Evolutionary conservation across 1,140 invertebrate species (phyloP).

Genomic region (Drosophila persimilis): DNA sequence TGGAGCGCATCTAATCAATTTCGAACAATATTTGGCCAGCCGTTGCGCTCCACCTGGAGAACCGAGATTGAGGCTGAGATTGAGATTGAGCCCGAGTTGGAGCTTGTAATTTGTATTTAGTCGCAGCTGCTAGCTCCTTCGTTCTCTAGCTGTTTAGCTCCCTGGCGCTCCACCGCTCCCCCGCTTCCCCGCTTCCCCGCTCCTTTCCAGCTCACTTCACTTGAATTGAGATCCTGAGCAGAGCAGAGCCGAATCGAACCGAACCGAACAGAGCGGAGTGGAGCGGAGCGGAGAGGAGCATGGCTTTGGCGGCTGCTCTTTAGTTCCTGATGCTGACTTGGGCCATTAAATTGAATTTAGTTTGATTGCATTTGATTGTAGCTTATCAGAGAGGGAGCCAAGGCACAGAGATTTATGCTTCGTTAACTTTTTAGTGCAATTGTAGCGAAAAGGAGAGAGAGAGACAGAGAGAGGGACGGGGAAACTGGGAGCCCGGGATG

Average conservation of each 20-base stretch:
- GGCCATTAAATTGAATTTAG: slow-evolving; percentile 75
- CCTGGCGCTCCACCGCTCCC: slow-evolving; percentile 27
- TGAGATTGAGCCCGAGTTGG: slow-evolving; percentile 27
- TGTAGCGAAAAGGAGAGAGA: slow-evolving; percentile 18
- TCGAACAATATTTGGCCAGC: slow-evolving; percentile 59
- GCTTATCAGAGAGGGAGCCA: slow-evolving; percentile 64
- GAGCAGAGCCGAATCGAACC: not conserved
- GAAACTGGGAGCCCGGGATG: no score
- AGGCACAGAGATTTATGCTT: slow-evolving; percentile 68
- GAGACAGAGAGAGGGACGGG: not conserved
- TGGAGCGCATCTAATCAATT: slow-evolving; percentile 55
- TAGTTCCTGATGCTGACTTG: slow-evolving; percentile 39
- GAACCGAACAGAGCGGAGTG: not conserved
- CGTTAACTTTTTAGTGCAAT: slow-evolving; percentile 69
- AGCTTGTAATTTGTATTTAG: slow-evolving; percentile 70
- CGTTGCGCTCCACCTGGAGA: slow-evolving; percentile 22
- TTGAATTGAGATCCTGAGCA: slow-evolving; percentile 58
- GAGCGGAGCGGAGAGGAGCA: not conserved
- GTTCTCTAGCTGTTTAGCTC: slow-evolving; percentile 8
- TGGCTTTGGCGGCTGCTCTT: slow-evolving; percentile 8
- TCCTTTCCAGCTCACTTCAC: slow-evolving; percentile 69
- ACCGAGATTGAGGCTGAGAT: slow-evolving; percentile 19
- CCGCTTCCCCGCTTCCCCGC: slow-evolving; percentile 18
- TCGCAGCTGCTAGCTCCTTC: slow-evolving; percentile 48
- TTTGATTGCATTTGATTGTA: slow-evolving; percentile 81